These are phyloP conservation scores for Rhingia campestris DNA, from an alignment of 2,888 invertebrate species.

Conservation along the genomic window DNA sequence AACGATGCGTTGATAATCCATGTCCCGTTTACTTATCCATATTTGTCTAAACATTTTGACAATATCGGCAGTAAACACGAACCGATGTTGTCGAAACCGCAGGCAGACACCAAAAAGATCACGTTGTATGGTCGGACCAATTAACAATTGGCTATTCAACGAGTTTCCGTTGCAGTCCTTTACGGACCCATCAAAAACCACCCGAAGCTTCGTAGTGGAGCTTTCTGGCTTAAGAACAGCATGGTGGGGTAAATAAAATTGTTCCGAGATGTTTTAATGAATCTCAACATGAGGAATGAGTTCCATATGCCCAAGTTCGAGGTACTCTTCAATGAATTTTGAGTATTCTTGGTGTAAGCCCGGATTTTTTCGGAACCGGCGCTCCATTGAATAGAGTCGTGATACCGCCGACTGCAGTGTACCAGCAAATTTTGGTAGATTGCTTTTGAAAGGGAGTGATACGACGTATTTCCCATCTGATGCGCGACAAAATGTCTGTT, in stretches of 20 bases:
- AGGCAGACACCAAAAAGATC: neutral
- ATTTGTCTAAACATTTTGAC: constrained; percentile 63
- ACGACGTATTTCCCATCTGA: constrained; percentile 45
- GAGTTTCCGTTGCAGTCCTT: too few relatives aligned
- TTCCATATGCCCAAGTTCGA: constrained; percentile 32
- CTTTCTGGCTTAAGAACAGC: too few relatives aligned
- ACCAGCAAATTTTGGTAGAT: constrained; percentile 15
- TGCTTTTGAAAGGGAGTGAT: constrained; percentile 30
- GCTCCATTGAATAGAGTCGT: constrained; percentile 27
- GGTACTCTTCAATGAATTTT: constrained; percentile 30
- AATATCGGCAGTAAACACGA: constrained; percentile 63
- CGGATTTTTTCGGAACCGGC: constrained; percentile 21
- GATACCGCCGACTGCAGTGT: constrained; percentile 18
- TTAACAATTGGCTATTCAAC: too few relatives aligned
- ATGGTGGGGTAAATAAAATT: too few relatives aligned
- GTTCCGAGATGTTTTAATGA: too few relatives aligned
- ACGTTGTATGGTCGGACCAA: too few relatives aligned
- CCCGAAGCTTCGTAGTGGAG: too few relatives aligned
- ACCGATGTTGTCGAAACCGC: constrained; percentile 62
- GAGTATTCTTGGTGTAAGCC: constrained; percentile 7
- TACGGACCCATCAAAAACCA: too few relatives aligned
- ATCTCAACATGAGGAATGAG: constrained; percentile 1
- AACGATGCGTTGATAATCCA: constrained; percentile 54
- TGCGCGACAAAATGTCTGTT: constrained; percentile 18
- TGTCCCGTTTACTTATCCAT: constrained; percentile 50